Evolutionary conservation across 2,888 invertebrate species (phyloP).

Genomic region (Caenorhabditis doughertyi): DNA sequence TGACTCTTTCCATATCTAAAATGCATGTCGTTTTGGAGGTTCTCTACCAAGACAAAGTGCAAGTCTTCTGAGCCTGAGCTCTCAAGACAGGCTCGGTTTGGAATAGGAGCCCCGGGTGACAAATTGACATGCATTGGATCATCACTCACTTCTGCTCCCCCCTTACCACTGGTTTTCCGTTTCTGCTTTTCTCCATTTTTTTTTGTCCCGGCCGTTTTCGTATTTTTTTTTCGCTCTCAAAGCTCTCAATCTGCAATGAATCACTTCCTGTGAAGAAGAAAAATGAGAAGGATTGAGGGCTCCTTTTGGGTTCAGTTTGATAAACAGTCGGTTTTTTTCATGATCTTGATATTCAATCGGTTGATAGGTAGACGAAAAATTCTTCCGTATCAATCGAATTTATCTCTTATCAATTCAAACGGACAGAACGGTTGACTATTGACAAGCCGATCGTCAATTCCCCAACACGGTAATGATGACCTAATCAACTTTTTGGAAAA

Average conservation of each 20-base stretch:
- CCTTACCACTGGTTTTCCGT: constrained; percentile 21
- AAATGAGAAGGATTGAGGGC: constrained; percentile 5
- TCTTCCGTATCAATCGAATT: neutral
- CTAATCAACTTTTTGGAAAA: constrained; percentile 12
- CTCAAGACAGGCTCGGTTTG: constrained; percentile 30
- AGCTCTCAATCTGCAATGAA: constrained; percentile 43
- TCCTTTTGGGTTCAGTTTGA: neutral
- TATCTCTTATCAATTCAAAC: constrained; percentile 20
- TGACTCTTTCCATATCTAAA: constrained; percentile 24
- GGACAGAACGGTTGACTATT: constrained; percentile 27
- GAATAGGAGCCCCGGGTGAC: constrained; percentile 48
- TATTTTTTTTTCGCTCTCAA: constrained; percentile 14
- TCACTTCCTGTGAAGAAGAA: constrained; percentile 46
- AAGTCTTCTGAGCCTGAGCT: constrained; percentile 13
- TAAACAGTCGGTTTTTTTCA: neutral
- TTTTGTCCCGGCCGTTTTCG: constrained; percentile 1
- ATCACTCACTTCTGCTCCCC: constrained; percentile 55
- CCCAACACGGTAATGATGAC: constrained; percentile 11
- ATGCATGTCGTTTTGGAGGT: constrained; percentile 36
- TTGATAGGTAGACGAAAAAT: neutral
- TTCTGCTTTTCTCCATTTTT: constrained; percentile 12
- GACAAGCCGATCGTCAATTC: constrained; percentile 23
- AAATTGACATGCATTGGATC: constrained; percentile 65
- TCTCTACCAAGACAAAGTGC: constrained; percentile 42
- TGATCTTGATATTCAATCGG: neutral